Base-by-base conservation (phyloP, 2,888 invertebrate genomes). In the Nomada goodeniana region DNA sequence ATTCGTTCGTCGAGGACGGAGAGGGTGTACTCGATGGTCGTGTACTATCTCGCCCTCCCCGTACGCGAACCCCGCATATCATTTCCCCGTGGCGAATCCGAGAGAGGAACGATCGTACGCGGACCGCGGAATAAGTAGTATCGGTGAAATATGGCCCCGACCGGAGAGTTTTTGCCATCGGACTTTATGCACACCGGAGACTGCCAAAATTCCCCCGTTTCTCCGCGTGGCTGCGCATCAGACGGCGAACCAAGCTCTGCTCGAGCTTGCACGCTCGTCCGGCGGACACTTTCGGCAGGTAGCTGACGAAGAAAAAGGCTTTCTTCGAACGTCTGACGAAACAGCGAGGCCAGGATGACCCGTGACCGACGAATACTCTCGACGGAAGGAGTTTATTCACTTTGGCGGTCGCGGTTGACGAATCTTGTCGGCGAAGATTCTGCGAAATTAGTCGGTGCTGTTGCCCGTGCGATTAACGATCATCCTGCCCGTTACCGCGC, bases 31-130 rank as follows among this genome's bases (percentile, higher is more conserved):
- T 72, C 76, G 76, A 81, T 80, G 61, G 80, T 11, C 65, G 65
- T 69, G 68, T 60, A 42, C 67, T 73, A 70, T 80, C 80, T 69
- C 64, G 42, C 44, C 23, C 55, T 20, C 71, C 23, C 23, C 23
- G 0, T 88, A 86, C 88, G 86, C 78, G 86, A 82, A 86, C 86
- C 88, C 88, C 81, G 87, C 87, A 87, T 87, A 87, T 83, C 88
- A 88, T 87, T 87, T 87, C 78, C 80, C 72, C 76, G 71, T 50
- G 65, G 67, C 75, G 88, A 86, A 57, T 70, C 65, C 59, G 47
- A 20, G 60, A 59, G 84, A 88, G 86, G 88, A 86, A 87, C 86
- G 88, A 88, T 83, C 80, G 80, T 75, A 75, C 76, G 80, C 80
- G 76, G 70, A 50, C 52, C 76, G 73, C 61, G 82, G 85, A 79